phyloP scores from a whole-genome alignment of 2,113 vertebrate genomes.

The Arothron firmamentum region DNA sequence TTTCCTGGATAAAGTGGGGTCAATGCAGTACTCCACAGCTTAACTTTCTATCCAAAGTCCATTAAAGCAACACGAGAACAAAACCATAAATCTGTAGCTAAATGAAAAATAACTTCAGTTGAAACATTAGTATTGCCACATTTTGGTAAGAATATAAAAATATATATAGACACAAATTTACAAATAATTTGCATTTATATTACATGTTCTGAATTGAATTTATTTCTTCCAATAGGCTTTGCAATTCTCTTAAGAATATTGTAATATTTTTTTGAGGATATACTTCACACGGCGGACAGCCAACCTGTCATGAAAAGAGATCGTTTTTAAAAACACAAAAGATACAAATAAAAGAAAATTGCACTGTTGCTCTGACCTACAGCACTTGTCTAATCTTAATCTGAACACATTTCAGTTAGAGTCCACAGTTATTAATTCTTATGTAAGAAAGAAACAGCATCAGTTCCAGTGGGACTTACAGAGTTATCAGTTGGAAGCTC shows the following conservation, averaged over 20 bases:
- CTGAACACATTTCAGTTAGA: not conserved
- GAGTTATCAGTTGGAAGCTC: rapidly evolving
- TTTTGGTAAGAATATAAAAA: constrained; percentile 14
- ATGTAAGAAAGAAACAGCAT: not conserved
- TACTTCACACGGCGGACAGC: constrained; percentile 65
- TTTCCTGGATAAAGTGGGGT: no score
- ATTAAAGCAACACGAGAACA: no score
- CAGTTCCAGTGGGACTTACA: constrained; percentile 22
- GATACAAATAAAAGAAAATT: not conserved
- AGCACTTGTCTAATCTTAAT: no score
- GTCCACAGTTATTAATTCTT: not conserved
- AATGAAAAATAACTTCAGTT: no score
- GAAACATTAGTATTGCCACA: no score
- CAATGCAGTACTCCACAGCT: no score
- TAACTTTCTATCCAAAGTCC: no score
- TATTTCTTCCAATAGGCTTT: constrained; percentile 32
- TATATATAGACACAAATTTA: constrained; percentile 20
- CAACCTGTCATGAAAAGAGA: constrained; percentile 42
- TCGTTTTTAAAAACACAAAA: not conserved
- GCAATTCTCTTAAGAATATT: constrained; percentile 48
- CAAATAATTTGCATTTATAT: constrained; percentile 31
- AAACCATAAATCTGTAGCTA: no score
- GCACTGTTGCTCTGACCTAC: not conserved
- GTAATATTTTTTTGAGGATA: constrained; percentile 38
- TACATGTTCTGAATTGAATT: not conserved